Base-by-base conservation (phyloP, 2,888 invertebrate species). In the Cryptocephalus moraei region DNA sequence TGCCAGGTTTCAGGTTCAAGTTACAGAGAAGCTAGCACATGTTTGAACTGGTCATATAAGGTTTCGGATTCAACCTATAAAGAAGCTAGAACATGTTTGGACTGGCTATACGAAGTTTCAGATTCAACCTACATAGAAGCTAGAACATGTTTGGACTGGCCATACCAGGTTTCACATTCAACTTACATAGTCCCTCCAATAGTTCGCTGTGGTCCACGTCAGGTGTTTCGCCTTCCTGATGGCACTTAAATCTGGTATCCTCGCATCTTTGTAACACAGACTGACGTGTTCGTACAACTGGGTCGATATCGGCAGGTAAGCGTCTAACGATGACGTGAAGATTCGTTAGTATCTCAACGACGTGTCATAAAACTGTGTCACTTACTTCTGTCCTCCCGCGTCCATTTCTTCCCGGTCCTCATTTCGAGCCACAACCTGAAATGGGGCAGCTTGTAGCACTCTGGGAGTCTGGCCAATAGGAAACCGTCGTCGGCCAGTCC, bases 371-470 rank as follows among this genome's bases (percentile, higher is more conserved):
- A 6, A 36, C 12, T 34, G 34, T 39, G 8, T 13, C 44, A 46
- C 39, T 42, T 55, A 56, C 61, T 39, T 59, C 56, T 55, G 11
- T 63, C 62, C 44, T 57, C 50, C 48, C 55, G 56, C 1, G 59
- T 61, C 61, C 65, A 64, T 46, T 46, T 58, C 52, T 57, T 60
- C 8, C 61, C 59, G 46, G 60, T 59, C 44, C 70, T 57, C 43
- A 64, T 49, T 36, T 65, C 56, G 59, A 68, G 58, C 71, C 71
- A 71, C 8, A 69, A 51, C 53, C 61, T 61, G 46, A 71, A 70
- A 50, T 66, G 64, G 1, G 70, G 70, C 32, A 71, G 55, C 50
- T 60, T 63, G 46, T 69, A 54, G 22, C 59, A 58, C 11, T 68
- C 59, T 1, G 70, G 70, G 40, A 71, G 57, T 47, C 62, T 64